These are phyloP conservation scores for Zosterops lateralis DNA, from an alignment of 2,113 vertebrate genomes.

Conservation along the genomic window DNA sequence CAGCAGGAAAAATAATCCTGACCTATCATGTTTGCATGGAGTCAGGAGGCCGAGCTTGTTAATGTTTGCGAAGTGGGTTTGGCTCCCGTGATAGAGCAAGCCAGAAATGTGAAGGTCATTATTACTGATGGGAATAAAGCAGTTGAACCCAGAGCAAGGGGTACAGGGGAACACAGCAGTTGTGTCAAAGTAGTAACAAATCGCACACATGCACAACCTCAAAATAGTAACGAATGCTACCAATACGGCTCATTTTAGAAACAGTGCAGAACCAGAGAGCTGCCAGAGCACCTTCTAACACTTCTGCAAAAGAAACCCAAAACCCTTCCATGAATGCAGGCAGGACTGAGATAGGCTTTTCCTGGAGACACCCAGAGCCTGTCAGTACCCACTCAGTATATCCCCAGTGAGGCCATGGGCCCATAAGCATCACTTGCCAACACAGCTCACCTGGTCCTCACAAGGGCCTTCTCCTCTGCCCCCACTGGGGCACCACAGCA, in stretches of 20 bases:
- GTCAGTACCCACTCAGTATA: background rate
- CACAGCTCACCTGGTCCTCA: background rate
- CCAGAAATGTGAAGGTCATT: constrained; percentile 56
- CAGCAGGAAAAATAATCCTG: background rate
- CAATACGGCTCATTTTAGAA: background rate
- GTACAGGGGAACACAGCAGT: background rate
- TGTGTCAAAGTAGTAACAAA: background rate
- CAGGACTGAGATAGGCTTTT: background rate
- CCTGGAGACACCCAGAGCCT: background rate
- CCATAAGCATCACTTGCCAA: background rate
- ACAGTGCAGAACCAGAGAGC: background rate
- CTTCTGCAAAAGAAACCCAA: background rate
- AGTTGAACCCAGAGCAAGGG: background rate
- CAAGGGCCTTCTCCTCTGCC: background rate
- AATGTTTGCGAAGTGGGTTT: constrained; percentile 53
- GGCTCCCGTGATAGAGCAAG: constrained; percentile 36
- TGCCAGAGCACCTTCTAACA: background rate
- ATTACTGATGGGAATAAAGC: constrained; percentile 47
- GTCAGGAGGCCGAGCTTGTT: background rate
- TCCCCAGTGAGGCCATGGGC: fast-evolving
- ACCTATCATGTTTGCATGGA: background rate
- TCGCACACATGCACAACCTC: fast-evolving
- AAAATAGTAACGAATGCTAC: fast-evolving
- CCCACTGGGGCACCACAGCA: fast-evolving
- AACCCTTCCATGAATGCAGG: background rate